A percentile compares a stretch with the other conserved stretches of the same genome.
phyloP scores from a whole-genome alignment of 64 coral and sea anemone species.

The Acropora tenuis region DNA sequence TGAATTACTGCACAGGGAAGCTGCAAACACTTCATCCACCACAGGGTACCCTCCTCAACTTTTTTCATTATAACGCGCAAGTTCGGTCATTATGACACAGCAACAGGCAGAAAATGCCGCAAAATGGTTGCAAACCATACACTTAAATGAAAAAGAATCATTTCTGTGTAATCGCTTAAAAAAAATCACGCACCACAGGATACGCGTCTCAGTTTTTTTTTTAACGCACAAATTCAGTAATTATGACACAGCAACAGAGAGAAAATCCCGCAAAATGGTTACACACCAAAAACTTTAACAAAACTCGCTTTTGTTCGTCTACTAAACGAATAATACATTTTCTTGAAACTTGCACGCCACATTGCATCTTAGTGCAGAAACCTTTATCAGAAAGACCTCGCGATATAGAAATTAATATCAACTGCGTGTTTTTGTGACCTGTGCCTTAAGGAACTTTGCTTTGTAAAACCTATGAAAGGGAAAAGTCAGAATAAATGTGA shows the following conservation, averaged over 20 bases:
- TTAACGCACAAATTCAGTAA: background rate
- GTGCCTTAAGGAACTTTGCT: conserved; percentile 2
- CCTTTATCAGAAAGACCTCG: conserved; percentile 2
- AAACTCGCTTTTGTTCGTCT: conserved; percentile 1
- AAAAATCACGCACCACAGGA: background rate
- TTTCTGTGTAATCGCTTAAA: background rate
- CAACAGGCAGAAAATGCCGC: conserved; percentile 13
- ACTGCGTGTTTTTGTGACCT: conserved; percentile 1
- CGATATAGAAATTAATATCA: background rate
- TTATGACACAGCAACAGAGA: background rate
- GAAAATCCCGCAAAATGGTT: background rate
- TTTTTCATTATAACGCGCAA: background rate
- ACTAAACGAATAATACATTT: background rate
- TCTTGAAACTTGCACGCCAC: conserved; percentile 8
- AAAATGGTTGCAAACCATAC: conserved; percentile 9
- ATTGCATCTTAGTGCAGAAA: background rate
- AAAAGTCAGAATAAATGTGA: background rate
- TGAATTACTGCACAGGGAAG: background rate
- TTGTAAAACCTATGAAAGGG: background rate
- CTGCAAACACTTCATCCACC: conserved; percentile 12
- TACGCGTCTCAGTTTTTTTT: background rate
- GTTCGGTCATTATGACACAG: conserved; percentile 3
- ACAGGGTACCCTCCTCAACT: background rate
- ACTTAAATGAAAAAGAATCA: conserved; percentile 2
- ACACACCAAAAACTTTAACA: background rate